Evolutionary conservation across 2,888 invertebrate species (phyloP), one percentile per base, ranked within the genome.

Genomic region (Sericinus montela): DNA sequence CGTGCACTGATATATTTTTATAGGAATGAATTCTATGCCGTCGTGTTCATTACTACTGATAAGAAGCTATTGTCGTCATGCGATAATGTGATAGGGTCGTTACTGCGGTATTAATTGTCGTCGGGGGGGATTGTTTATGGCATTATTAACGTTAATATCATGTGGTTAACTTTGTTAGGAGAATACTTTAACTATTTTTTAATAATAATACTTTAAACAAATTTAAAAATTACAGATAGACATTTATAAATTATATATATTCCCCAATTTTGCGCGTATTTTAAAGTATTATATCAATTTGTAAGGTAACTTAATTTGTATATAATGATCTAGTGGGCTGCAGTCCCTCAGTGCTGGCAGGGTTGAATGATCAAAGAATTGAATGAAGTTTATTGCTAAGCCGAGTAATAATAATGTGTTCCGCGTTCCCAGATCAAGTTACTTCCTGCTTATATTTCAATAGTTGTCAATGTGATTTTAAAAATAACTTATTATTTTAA

Each of bases 21-120:
- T 65, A 70, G 66, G 67, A 75, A 72, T 77, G 71, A 75, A 72
- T 69, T 62, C 69, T 65, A 67, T 75, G 63, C 73, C 67, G 69
- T 72, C 69, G 72, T 78, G 74, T 72, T 76, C 71, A 78, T 80
- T 77, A 72, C 62, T 69, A 76, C 64, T 67, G 83, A 83, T 85
- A 80, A 80, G 72, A 58, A 75, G 72, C 67, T 69, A 60, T 61
- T 72, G 71, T 60, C 64, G 65, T 73, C 69, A 72, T 69, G 56
- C 51, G 60, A 63, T 67, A 57, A 52, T 41, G 48, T 58, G 56
- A 60, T 59, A 58, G 73, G 72, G 70, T 59, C 53, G 44, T 69
- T 66, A 67, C 68, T 68, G 65, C 57, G 46, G 57, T 54, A 62
- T 57, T 67, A 67, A 41, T 30, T 23, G 38, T 28, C 15, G 3